phyloP scores from a whole-genome alignment of 2,797 vertebrate genomes.

The Oryzias dopingdopingensis region DNA sequence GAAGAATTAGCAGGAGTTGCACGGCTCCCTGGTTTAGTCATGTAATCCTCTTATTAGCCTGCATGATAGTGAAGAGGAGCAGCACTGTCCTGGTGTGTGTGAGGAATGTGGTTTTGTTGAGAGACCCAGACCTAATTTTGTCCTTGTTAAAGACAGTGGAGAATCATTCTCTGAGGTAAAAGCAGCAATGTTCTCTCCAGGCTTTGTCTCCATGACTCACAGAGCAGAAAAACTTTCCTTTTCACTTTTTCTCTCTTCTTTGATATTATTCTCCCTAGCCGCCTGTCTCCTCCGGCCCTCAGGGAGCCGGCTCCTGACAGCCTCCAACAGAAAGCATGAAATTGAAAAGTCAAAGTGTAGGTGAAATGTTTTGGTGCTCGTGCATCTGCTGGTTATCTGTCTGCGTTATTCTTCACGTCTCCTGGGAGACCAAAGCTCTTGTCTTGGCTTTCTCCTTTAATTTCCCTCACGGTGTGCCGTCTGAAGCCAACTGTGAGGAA shows the following conservation, averaged over 20 bases:
- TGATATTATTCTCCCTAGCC: slow-evolving; percentile 35
- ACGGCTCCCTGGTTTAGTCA: slow-evolving; percentile 43
- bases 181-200: slow-evolving; percentile 20
- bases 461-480: slow-evolving; percentile 27
- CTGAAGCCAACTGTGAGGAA: slow-evolving; percentile 12
- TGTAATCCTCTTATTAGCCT: slow-evolving; percentile 53
- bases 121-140: slow-evolving; percentile 56
- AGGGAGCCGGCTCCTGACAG: slow-evolving; percentile 58
- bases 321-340: slow-evolving; percentile 39
- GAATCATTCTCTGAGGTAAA: slow-evolving; percentile 44
- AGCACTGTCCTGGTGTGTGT: slow-evolving; percentile 28
- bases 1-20: slow-evolving; percentile 33
- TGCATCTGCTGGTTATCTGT: slow-evolving; percentile 30
- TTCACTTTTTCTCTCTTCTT: slow-evolving; percentile 48
- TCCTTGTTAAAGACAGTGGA: slow-evolving; percentile 42
- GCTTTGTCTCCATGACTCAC: slow-evolving; percentile 45
- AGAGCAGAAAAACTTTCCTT: slow-evolving; percentile 32
- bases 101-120: slow-evolving; percentile 14
- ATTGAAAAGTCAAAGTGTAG: slow-evolving; percentile 55
- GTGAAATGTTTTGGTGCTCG: slow-evolving; percentile 49
- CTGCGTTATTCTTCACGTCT: slow-evolving; percentile 29
- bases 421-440: slow-evolving; percentile 23
- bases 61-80: slow-evolving; percentile 26
- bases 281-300: slow-evolving; percentile 21
- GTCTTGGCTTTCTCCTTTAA: slow-evolving; percentile 28